Evolutionary conservation across 1,140 invertebrate species (phyloP), one percentile per base, ranked within the genome.

Genomic region (Cylas formicarius): DNA sequence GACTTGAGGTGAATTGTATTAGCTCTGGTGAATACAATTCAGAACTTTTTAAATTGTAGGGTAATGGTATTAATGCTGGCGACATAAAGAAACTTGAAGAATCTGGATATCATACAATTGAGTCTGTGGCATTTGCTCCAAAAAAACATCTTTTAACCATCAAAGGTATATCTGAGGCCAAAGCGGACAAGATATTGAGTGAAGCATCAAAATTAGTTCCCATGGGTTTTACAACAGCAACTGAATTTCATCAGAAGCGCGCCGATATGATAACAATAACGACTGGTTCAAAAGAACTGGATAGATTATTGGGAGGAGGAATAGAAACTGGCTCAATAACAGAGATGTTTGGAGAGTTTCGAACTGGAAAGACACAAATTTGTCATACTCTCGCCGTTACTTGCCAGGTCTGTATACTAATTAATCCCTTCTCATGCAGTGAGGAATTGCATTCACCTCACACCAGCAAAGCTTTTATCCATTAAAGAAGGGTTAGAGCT

Each of bases 261-360:
- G 82, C 86, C 14, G 86, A 92, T 66, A 84, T 95, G 18, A 86
- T 96, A 29, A 82, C 84, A 58, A 66, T 96, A 8, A 90, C 90
- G 11, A 95, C 91, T 11, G 92, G 93, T 1, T 97, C 93, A 1
- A 89, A 86, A 49, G 94, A 97, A 67, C 68, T 99, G 31, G 93
- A 99, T 63, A 81, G 90, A 57, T 69, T 98, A 13, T 70, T 98
- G 10, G 84, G 84, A n/a, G 95, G 96, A 40, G 96, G 96, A 6
- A 90, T 99, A 58, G 96, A 99, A 69, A 99, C 96, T 9, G 95
- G 96, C 1, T 94, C 92, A 1, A 97, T 99, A n/a, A 99, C 96
- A 2, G 97, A 99, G 72, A 82, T 99, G 53, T 99, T 99, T 74
- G 96, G 97, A 0, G 97, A 99, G 70, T 99, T 99, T 66, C 72